A percentile compares a stretch with the other conserved stretches of the same genome.
phyloP scores from a whole-genome alignment of 2,113 vertebrate species.

The Rissa tridactyla region DNA sequence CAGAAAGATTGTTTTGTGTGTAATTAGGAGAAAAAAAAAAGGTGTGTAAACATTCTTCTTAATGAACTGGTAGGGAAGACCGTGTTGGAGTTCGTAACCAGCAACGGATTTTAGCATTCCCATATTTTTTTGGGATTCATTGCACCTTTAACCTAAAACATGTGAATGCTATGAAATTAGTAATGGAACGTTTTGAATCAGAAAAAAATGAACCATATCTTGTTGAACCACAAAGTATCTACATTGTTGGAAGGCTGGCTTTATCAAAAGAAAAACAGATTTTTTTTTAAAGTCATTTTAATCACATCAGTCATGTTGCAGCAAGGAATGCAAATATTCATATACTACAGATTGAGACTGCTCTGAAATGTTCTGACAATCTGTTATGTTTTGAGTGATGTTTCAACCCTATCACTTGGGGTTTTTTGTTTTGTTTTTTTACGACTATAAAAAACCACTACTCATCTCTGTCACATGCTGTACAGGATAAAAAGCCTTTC shows the following conservation, averaged over 20 bases:
- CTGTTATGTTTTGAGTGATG: constrained; percentile 60
- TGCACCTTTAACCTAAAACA: not conserved
- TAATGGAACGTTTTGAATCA: not conserved
- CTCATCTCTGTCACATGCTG: constrained; percentile 59
- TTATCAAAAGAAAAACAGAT: not conserved
- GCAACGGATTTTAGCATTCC: not conserved
- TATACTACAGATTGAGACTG: constrained; percentile 50
- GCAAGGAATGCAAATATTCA: constrained; percentile 37
- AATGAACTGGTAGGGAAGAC: not conserved
- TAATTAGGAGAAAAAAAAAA: constrained; percentile 24
- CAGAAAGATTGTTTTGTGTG: constrained; percentile 15
- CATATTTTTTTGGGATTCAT: not conserved
- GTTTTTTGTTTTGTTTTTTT: constrained; percentile 32
- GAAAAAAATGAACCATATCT: not conserved
- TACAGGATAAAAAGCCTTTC: constrained; percentile 52
- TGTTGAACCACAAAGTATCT: not conserved
- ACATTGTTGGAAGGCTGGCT: not conserved
- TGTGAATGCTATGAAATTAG: not conserved
- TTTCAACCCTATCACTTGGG: constrained; percentile 59
- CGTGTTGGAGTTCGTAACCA: not conserved
- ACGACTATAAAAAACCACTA: constrained; percentile 50
- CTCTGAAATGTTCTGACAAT: constrained; percentile 62
- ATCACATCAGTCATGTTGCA: constrained; percentile 29
- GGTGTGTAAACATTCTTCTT: not conserved
- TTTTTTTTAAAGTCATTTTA: constrained; percentile 16